Percentiles rank a stretch among this genome's conserved stretches.
Evolutionary conservation across 1,140 invertebrate genomes (phyloP).

Genomic region (Ips typographus): DNA sequence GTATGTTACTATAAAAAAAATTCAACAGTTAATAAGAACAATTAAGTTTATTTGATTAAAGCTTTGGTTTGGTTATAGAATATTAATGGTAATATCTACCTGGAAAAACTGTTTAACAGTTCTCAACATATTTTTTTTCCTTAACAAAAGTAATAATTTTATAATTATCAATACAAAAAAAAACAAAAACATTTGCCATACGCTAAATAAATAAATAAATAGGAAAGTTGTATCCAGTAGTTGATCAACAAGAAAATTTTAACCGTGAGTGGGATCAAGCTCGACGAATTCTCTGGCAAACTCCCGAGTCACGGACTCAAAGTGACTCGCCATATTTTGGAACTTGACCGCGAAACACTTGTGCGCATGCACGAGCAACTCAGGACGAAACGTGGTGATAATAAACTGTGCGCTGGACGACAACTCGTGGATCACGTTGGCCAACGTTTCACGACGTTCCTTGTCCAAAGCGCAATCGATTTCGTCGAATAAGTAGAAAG

Average conservation of each 20-base stretch:
- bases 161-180: too few relatives aligned
- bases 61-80: too few relatives aligned
- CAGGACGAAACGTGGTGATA: conserved; percentile 98
- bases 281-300: conserved; percentile 98
- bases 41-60: too few relatives aligned
- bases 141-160: neutral
- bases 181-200: too few relatives aligned
- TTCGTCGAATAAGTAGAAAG: conserved; percentile 99
- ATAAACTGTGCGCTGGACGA: conserved; percentile 97
- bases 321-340: conserved; percentile 95
- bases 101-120: too few relatives aligned
- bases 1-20: too few relatives aligned
- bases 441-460: conserved; percentile 95
- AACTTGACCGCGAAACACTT: conserved; percentile 99
- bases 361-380: conserved; percentile 94
- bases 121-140: neutral
- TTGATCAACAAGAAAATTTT: neutral
- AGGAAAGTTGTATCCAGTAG: too few relatives aligned
- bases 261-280: conserved; percentile 71
- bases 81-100: too few relatives aligned
- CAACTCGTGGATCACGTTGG: conserved; percentile 98
- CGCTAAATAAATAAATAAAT: too few relatives aligned
- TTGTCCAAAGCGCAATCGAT: conserved; percentile 98
- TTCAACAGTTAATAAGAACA: too few relatives aligned
- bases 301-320: conserved; percentile 85